Percentiles rank a stretch among this genome's conserved stretches.
Evolutionary conservation across 2,797 vertebrate species (phyloP).

Genomic region (Sebastes jordani): DNA sequence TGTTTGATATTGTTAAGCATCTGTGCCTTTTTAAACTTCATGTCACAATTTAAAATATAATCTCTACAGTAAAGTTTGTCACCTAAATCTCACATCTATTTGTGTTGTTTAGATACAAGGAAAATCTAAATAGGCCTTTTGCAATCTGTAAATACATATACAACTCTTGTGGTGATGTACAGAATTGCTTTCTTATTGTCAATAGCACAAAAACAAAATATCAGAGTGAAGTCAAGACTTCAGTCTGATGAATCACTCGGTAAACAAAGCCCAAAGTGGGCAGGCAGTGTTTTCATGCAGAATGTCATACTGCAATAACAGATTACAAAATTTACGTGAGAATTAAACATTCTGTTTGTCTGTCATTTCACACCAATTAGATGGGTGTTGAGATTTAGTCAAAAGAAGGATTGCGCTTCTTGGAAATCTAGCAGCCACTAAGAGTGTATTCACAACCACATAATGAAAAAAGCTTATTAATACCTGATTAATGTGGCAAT

Average conservation of each 20-base stretch:
- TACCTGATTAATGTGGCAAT: not conserved
- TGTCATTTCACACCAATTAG: not conserved
- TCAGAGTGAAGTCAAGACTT: constrained; percentile 10
- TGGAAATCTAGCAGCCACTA: not conserved
- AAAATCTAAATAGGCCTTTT: not conserved
- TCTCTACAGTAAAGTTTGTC: not conserved
- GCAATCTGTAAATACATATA: not conserved
- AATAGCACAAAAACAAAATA: constrained; percentile 8
- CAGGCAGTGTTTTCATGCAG: constrained; percentile 3
- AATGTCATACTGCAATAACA: constrained; percentile 21
- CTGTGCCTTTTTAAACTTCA: not conserved
- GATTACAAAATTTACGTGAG: constrained; percentile 1
- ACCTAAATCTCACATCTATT: not conserved
- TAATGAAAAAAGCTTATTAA: not conserved
- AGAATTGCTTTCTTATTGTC: not conserved
- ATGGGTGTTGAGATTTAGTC: not conserved
- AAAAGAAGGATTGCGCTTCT: not conserved
- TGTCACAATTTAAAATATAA: not conserved
- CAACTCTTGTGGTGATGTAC: not conserved
- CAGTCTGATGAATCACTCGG: constrained; percentile 18
- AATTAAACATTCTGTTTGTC: constrained; percentile 3
- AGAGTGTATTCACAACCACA: not conserved
- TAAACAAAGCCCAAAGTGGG: constrained; percentile 18
- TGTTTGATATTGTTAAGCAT: not conserved
- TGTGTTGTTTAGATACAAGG: not conserved